A percentile compares a stretch with the other conserved stretches of the same genome.
phyloP scores from a whole-genome alignment of 2,888 invertebrate genomes.

The Diachrysia chrysitis region DNA sequence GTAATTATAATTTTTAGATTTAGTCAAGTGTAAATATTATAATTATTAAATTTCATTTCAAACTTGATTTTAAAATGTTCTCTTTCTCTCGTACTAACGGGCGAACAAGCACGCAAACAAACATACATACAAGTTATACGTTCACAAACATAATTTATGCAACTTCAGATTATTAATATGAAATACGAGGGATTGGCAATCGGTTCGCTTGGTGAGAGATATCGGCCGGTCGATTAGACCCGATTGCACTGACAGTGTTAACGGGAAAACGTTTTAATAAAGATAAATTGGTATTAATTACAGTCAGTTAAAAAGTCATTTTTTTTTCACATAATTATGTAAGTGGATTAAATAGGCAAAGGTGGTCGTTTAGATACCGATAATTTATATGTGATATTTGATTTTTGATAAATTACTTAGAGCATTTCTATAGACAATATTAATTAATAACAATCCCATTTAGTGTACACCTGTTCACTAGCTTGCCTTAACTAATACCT shows the following conservation, averaged over 20 bases:
- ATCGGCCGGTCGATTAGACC: conserved; percentile 32
- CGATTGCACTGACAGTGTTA: conserved; percentile 21
- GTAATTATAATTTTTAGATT: no score
- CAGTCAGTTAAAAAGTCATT: not conserved
- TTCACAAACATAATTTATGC: conserved; percentile 41
- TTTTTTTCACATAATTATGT: not conserved
- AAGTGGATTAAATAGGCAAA: not conserved
- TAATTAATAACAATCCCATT: no score
- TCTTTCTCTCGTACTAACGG: conserved; percentile 12
- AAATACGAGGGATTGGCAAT: conserved; percentile 46
- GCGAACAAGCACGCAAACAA: not conserved
- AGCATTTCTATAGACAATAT: no score
- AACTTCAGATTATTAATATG: conserved; percentile 46
- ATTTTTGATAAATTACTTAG: no score
- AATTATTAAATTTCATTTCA: no score
- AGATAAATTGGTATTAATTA: not conserved
- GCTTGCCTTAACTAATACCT: no score
- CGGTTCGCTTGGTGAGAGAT: conserved; percentile 42
- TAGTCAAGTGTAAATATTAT: no score
- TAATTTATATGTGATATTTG: no score
- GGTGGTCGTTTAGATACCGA: not conserved
- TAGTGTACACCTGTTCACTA: no score
- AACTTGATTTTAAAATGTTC: not conserved
- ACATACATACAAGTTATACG: conserved; percentile 13
- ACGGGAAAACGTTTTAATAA: conserved; percentile 21